These are phyloP conservation scores for Lagria hirta DNA, from an alignment of 2,888 invertebrate species.

Conservation along the genomic window DNA sequence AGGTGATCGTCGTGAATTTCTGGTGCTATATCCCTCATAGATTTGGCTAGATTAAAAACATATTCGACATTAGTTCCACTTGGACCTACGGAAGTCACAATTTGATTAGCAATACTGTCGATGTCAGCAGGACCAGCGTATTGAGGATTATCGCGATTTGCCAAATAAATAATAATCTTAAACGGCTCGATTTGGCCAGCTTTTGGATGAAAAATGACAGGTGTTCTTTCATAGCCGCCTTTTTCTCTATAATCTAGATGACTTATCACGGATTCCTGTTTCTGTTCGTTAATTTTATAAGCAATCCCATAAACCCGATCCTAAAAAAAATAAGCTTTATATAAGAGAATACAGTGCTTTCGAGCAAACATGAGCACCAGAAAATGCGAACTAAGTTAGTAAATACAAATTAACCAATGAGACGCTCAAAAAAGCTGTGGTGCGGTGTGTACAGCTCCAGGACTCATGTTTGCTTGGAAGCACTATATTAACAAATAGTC, in stretches of 20 bases:
- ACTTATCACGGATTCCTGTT: constrained; percentile 69
- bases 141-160: constrained; percentile 73
- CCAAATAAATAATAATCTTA: constrained; percentile 77
- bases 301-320: constrained; percentile 89
- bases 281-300: constrained; percentile 75
- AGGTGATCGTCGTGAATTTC: constrained; percentile 76
- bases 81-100: constrained; percentile 72
- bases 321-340: constrained; percentile 31
- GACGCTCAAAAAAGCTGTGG: no score
- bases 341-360: constrained; percentile 1
- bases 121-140: constrained; percentile 73
- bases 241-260: constrained; percentile 91
- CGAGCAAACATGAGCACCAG: no score
- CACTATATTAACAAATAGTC: no score
- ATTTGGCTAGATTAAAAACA: constrained; percentile 77
- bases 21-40: constrained; percentile 75
- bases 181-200: constrained; percentile 58
- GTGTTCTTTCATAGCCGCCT: constrained; percentile 81
- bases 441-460: no score
- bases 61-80: constrained; percentile 93
- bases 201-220: constrained; percentile 71
- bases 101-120: constrained; percentile 77
- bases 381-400: no score
- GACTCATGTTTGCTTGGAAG: no score
- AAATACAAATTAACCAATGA: no score